These are phyloP conservation scores for Exaiptasia diaphana DNA, from an alignment of 64 coral and sea anemone genomes.

Conservation along the genomic window DNA sequence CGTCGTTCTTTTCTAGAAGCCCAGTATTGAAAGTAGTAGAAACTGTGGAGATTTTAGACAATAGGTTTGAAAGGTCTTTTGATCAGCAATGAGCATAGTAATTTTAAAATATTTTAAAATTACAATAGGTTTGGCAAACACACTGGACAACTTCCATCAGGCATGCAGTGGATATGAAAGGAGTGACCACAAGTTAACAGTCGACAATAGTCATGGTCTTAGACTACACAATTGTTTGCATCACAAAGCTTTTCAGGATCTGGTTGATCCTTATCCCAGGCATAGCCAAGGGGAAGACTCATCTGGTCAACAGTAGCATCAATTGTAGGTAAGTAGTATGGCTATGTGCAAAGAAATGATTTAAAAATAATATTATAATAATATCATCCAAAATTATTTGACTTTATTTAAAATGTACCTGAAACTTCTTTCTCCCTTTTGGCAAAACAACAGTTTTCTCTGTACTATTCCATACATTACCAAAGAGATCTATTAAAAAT, in stretches of 20 bases:
- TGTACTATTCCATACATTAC: slow-evolving; percentile 2
- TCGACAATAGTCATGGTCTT: background rate
- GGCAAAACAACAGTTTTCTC: background rate
- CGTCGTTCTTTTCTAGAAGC: too few species aligned
- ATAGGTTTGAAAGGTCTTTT: too few species aligned
- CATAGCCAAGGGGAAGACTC: slow-evolving; percentile 23
- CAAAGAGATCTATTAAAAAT: slow-evolving; percentile 9
- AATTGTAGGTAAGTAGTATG: slow-evolving; percentile 37
- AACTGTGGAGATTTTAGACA: too few species aligned
- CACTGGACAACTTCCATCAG: background rate
- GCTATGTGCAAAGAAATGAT: background rate
- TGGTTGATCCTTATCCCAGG: slow-evolving; percentile 2
- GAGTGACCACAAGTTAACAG: slow-evolving; percentile 6
- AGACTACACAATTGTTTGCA: background rate
- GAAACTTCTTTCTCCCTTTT: slow-evolving; percentile 15
- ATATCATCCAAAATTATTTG: background rate
- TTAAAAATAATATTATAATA: background rate
- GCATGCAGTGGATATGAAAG: background rate
- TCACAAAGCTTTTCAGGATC: background rate
- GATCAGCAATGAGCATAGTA: too few species aligned
- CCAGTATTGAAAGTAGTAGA: too few species aligned
- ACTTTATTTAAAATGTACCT: background rate
- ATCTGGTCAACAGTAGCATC: slow-evolving; percentile 33
- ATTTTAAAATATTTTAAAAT: too few species aligned
- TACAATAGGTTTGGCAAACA: background rate